phyloP scores from a whole-genome alignment of 1,140 invertebrate species.

The Tetragnatha versicolor region DNA sequence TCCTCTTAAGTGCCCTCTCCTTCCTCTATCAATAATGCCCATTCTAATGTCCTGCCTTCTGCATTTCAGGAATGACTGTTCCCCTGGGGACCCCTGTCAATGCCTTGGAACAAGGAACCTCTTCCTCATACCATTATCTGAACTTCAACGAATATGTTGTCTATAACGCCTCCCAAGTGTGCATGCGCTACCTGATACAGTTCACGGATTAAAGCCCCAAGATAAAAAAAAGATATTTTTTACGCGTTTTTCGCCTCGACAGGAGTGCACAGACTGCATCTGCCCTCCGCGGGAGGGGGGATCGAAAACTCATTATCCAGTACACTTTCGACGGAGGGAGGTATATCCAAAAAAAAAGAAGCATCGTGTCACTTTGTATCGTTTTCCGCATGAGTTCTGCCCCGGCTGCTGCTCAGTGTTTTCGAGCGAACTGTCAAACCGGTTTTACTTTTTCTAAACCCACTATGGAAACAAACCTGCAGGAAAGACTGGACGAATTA shows the following conservation, averaged over 20 bases:
- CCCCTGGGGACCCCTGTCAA: constrained; percentile 60
- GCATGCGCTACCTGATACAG: constrained; percentile 63
- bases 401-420: not conserved
- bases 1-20: too few relatives aligned
- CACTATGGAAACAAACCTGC: not conserved
- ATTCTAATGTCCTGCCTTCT: too few relatives aligned
- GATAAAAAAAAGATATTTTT: constrained; percentile 27
- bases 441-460: constrained; percentile 10
- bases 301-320: not conserved
- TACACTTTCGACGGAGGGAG: not conserved
- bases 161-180: constrained; percentile 64
- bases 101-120: constrained; percentile 39
- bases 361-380: constrained; percentile 12
- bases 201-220: constrained; percentile 33
- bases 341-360: not conserved
- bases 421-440: not conserved
- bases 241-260: constrained; percentile 6
- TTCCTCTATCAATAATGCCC: constrained; percentile 47
- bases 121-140: constrained; percentile 54
- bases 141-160: constrained; percentile 66
- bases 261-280: not conserved
- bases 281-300: not conserved
- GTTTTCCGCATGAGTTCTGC: not conserved
- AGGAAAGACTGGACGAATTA: not conserved
- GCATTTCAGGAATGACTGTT: constrained; percentile 60